Base-by-base conservation (phyloP, 2,888 invertebrate genomes). In the Diploptera punctata region DNA sequence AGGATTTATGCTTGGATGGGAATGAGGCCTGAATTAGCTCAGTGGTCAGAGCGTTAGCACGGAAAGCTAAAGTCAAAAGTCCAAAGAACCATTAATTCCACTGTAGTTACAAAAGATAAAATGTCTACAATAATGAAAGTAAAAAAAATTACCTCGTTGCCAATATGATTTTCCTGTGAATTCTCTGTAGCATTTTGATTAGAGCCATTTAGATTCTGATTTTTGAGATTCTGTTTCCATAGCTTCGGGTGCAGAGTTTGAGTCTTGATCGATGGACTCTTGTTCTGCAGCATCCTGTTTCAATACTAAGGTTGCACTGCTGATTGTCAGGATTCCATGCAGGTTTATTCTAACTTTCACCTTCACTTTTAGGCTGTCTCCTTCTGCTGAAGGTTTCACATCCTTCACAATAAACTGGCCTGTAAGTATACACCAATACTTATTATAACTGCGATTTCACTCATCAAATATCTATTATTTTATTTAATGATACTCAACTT, bases 321-420 rank as follows among this genome's bases (percentile, higher is more conserved):
- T 90, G 26, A 99, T 90, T 13, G 90, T 89, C 80, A 99, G 91
- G 74, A 98, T 91, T 67, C 99, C 99, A 82, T 99, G 93, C 67
- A 94, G 87, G 85, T 98, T 98, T 70, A 99, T 88, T 78, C 98
- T 89, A 5, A 97, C 95, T 86, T 98, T 99, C 3, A 99, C 92
- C 84, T 98, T 98, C 1, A 99, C 93, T 83, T 97, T 98, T 76
- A 95, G 93, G n/a, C 93, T 90, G 79, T 96, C 96, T 33, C 97
- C 97, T 75, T 94, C 94, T 0, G 93, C 83, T 31, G 91, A 93
- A 3, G 98, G 94, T 78, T 92, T 91, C 4, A 99, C 89, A 80
- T 95, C 93, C 79, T 90, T 91, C 74, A 96, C 90, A 62, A 88
- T 84, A 89, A 93, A 95, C 73, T 88, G 86, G 76, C 92, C 93